Base-by-base conservation (phyloP, 2,797 vertebrate species). In the Austrolebias charrua region DNA sequence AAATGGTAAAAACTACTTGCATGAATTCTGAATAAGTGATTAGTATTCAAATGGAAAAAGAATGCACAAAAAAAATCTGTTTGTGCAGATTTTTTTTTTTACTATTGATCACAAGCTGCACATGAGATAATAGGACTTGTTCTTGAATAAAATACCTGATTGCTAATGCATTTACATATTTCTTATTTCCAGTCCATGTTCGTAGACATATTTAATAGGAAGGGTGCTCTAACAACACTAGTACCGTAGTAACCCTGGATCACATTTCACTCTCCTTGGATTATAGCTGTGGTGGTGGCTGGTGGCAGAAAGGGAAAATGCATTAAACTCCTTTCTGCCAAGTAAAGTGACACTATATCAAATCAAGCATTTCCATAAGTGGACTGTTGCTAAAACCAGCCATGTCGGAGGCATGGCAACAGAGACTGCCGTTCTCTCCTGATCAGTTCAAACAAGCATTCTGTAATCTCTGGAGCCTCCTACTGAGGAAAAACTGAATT, bases 361-460 rank as follows among this genome's bases (percentile, higher is more conserved):
- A 96, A 97, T 96, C 96, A 98, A 98, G 95, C 96, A 96, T 95
- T 98, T 98, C 97, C 96, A 98, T 95, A 97, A 98, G 96, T 95
- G 93, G 90, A 90, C 93, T 89, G 93, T 90, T 92, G 94, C 92
- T 91, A 69, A 78, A 60, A 75, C 66, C 62, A 81, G 75, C 68
- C 67, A 63, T n/a, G 5, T 16, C 66, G 69, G 51, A 62, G 68
- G 69, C 65, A 72, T 72, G 63, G 75, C 53, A 83, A 87, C 89
- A 57, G 70, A 78, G 70, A 81, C 80, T 71, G 68, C 56, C 91
- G 66, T 54, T 53, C 54, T 73, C 53, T 18, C 31, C 4, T 2
- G 33, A 52, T 33, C 3, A 44, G 43, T 31, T 40, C 38, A 40
- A 9, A 33, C 38, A 13, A n/a, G 16, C 73, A 90, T 87, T 85